These are phyloP conservation scores for Halocaridina rubra DNA, from an alignment of 2,888 invertebrate species.

Conservation along the genomic window DNA sequence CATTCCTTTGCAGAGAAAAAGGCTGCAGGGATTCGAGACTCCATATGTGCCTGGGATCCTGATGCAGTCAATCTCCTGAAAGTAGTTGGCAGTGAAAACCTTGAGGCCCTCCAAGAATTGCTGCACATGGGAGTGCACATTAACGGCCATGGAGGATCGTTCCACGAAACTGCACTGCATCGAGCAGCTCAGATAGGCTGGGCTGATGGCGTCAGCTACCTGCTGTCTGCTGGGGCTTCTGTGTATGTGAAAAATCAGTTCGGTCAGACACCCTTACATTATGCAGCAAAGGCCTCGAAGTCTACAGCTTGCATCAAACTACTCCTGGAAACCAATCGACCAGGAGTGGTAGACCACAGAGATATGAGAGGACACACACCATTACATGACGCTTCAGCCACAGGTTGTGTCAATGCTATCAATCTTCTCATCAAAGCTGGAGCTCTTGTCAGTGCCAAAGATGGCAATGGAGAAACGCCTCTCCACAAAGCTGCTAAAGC, in stretches of 20 bases:
- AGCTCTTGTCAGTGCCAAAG: conserved; percentile 70
- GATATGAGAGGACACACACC: conserved; percentile 63
- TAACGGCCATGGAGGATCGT: conserved; percentile 62
- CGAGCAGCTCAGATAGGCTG: conserved; percentile 58
- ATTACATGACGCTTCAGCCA: conserved; percentile 61
- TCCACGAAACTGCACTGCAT: conserved; percentile 63
- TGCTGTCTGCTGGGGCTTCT: conserved; percentile 53
- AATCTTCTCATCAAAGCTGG: conserved; percentile 69
- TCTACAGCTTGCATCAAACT: conserved; percentile 52
- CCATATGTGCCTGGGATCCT: conserved; percentile 27
- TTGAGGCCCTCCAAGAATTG: conserved; percentile 33
- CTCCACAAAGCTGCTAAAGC: conserved; percentile 73
- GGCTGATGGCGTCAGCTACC: conserved; percentile 51
- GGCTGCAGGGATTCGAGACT: not conserved
- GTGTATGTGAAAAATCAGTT: conserved; percentile 63
- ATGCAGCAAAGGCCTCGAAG: conserved; percentile 53
- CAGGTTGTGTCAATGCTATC: conserved; percentile 41
- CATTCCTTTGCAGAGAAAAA: not conserved
- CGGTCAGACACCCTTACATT: conserved; percentile 63
- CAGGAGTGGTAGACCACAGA: conserved; percentile 53
- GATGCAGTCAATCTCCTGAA: conserved; percentile 45
- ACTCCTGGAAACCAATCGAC: conserved; percentile 45
- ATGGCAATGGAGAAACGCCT: conserved; percentile 71
- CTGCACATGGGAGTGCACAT: conserved; percentile 52
- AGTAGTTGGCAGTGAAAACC: conserved; percentile 46